Conservation (phyloP, 2,888 invertebrate genomes). For the Oscheius sp. region DNA sequence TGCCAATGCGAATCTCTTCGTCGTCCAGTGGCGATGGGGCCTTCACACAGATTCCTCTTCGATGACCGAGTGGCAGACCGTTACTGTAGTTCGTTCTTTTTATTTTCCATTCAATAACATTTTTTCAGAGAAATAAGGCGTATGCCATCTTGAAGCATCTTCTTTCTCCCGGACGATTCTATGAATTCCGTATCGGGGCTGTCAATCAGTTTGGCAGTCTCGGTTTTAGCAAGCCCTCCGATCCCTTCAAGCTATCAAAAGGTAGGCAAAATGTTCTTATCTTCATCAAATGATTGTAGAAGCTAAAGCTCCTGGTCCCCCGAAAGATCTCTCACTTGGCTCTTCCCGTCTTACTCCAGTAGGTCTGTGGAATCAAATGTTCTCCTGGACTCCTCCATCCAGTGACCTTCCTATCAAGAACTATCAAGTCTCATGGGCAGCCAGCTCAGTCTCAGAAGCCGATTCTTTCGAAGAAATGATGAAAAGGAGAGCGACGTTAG, state of each 20-base stretch:
- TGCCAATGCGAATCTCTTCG: slow-evolving; percentile 62
- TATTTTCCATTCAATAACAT: neutral
- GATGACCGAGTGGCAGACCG: slow-evolving; percentile 69
- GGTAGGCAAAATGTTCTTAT: slow-evolving; percentile 30
- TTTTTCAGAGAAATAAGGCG: slow-evolving; percentile 64
- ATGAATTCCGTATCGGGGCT: slow-evolving; percentile 69
- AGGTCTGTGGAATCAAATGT: slow-evolving; percentile 55
- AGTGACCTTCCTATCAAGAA: slow-evolving; percentile 68
- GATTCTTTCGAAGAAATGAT: slow-evolving; percentile 48
- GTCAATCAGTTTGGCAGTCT: slow-evolving; percentile 68
- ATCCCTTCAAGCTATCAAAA: slow-evolving; percentile 65
- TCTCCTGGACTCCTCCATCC: slow-evolving; percentile 63
- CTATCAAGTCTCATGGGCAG: slow-evolving; percentile 59
- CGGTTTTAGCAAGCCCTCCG: slow-evolving; percentile 68
- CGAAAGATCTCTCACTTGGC: slow-evolving; percentile 58
- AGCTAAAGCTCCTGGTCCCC: slow-evolving; percentile 61
- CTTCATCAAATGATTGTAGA: slow-evolving; percentile 36
- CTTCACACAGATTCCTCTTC: slow-evolving; percentile 47
- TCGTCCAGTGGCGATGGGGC: slow-evolving; percentile 69
- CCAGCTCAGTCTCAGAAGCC: slow-evolving; percentile 42
- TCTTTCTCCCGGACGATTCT: slow-evolving; percentile 66
- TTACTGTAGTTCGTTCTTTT: slow-evolving; percentile 48
- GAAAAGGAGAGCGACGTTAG: slow-evolving; percentile 36
- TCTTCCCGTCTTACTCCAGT: slow-evolving; percentile 29
- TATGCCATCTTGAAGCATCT: slow-evolving; percentile 69